A percentile compares a stretch with the other conserved stretches of the same genome.
Evolutionary conservation across 2,113 vertebrate genomes (phyloP).

Genomic region (Arenaria interpres): DNA sequence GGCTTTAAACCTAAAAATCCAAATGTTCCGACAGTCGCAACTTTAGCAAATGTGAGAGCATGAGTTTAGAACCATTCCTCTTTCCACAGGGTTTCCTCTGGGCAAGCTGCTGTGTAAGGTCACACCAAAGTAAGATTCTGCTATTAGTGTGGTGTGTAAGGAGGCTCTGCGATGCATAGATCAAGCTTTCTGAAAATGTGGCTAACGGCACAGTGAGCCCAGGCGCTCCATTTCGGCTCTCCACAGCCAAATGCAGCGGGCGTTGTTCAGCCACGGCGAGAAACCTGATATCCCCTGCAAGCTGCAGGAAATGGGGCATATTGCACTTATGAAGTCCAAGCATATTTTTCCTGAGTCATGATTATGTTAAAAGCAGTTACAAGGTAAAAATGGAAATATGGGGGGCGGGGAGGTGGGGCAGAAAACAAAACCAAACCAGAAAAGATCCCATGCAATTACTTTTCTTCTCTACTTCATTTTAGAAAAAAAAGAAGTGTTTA

Average conservation of each 20-base stretch:
- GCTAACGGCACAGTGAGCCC: not conserved
- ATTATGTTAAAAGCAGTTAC: not conserved
- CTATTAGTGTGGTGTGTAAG: not conserved
- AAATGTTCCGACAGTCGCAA: not conserved
- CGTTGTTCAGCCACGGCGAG: not conserved
- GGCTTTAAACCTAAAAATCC: not conserved
- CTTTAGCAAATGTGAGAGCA: not conserved
- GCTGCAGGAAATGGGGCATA: not conserved
- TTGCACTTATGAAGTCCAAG: not conserved
- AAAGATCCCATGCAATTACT: not conserved
- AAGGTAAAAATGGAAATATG: not conserved
- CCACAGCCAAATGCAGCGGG: not conserved
- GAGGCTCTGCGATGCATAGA: not conserved
- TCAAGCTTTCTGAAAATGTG: not conserved
- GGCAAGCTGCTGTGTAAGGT: not conserved
- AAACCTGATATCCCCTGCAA: not conserved
- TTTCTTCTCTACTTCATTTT: not conserved
- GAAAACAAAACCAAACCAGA: too few relatives aligned
- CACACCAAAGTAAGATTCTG: not conserved
- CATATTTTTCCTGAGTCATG: not conserved
- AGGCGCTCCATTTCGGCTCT: not conserved
- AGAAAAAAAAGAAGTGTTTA: not conserved
- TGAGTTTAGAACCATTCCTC: not conserved
- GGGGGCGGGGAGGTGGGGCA: fast-evolving
- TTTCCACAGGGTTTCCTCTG: not conserved